Percentiles rank a stretch among this genome's conserved stretches.
phyloP scores from a whole-genome alignment of 2,113 vertebrate species.

The Alethe diademata region DNA sequence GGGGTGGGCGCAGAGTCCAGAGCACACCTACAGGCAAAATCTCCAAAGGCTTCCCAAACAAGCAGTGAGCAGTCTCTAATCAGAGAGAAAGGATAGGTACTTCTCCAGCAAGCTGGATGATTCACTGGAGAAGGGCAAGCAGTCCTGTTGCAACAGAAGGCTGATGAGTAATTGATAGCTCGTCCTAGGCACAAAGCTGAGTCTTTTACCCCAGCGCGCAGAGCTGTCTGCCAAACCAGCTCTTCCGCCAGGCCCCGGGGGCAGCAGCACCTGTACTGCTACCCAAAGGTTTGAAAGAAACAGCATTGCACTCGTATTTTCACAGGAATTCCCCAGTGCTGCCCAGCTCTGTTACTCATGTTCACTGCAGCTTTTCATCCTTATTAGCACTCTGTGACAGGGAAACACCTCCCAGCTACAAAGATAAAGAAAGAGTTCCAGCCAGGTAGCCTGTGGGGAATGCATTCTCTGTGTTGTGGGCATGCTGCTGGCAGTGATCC shows the following conservation, averaged over 20 bases:
- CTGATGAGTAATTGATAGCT: conserved; percentile 22
- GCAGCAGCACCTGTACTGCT: background rate
- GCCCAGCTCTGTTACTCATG: background rate
- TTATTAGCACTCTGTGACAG: background rate
- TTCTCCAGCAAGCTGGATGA: background rate
- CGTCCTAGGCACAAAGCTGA: background rate
- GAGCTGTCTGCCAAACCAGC: background rate
- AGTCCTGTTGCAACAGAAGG: conserved; percentile 6
- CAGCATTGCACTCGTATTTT: background rate
- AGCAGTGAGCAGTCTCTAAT: background rate
- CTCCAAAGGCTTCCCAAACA: background rate
- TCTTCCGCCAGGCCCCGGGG: background rate
- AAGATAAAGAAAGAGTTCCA: background rate
- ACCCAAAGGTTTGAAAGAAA: background rate
- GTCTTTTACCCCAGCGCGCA: background rate
- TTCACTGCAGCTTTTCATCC: background rate
- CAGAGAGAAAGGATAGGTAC: background rate
- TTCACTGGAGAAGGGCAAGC: background rate
- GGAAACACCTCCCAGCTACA: background rate
- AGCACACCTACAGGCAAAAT: background rate
- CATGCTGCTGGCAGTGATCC: background rate
- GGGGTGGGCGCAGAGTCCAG: background rate
- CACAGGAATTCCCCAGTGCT: background rate
- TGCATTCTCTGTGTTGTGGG: background rate
- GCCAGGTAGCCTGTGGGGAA: background rate